Evolutionary conservation across 35 echinoderm and acorn worm species (phyloP), one percentile per base, ranked within the genome.

Genomic region (Heliocidaris tuberculata): DNA sequence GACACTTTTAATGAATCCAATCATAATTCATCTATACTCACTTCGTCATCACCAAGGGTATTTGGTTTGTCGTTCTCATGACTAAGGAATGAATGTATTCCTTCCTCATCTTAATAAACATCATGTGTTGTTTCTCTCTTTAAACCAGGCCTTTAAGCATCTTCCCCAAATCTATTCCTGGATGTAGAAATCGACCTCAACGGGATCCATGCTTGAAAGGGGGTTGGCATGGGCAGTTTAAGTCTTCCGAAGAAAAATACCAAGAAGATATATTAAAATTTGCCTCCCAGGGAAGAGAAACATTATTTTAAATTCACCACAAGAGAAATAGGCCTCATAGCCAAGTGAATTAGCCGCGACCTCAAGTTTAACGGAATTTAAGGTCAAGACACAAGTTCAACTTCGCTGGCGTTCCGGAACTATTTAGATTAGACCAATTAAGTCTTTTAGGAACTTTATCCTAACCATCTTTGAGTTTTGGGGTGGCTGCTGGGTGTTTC

Each of bases 31-130:
- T 78, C 7, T 6, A n/a, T n/a, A 78, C 65, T 78, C 65, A 78
- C 65, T 78, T 78, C 27, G 27, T n/a, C 65, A 9, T 78, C 65
- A 7, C 65, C 65, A 78, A 8, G 65, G 65, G 65, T 78, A 78
- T 78, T 78, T n/a, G 65, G 65, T 78, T 78, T 78, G 65, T 78
- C 65, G 65, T 78, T 78, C 27, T 17, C 21, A 78, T 78, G 65
- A 78, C 65, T 78, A 78, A 78, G 65, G 65, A 78, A 78, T 78
- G 65, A 78, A 78, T 78, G 65, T 78, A 27, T 78, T 78, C 65
- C 65, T 78, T 78, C 65, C 65, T 7, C 65, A 7, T 78, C 65
- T 78, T 78, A 78, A 78, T 78, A n/a, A 78, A 78, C 65, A 27
- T 17, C 65, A 78, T 78, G 65, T 78, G 65, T 78, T 24, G 65